Percentiles rank a stretch among this genome's conserved stretches.
Conservation (phyloP, 1,140 invertebrate species). For the Archegozetes longisetosus region DNA sequence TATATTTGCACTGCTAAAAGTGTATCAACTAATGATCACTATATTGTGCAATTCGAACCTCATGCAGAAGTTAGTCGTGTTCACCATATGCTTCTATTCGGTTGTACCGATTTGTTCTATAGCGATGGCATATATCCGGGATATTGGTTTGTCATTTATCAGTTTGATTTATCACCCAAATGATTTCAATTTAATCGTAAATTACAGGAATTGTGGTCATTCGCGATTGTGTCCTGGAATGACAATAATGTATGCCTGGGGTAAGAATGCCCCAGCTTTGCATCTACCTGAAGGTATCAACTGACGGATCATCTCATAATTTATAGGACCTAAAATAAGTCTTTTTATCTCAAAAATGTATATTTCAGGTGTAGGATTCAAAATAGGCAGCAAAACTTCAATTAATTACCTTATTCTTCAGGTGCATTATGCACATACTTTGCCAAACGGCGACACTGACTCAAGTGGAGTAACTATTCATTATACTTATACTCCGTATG, state of each 20-base stretch:
- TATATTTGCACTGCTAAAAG: conserved; percentile 25
- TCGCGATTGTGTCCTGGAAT: conserved; percentile 27
- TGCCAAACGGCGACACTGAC: conserved; percentile 23
- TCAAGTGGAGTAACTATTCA: conserved; percentile 26
- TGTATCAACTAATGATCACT: conserved; percentile 25
- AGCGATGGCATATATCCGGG: conserved; percentile 18
- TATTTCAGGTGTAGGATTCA: conserved; percentile 36
- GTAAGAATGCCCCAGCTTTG: conserved; percentile 42
- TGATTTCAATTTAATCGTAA: conserved; percentile 1
- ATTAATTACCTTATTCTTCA: conserved; percentile 37
- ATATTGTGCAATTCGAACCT: conserved; percentile 29
- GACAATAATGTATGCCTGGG: conserved; percentile 46
- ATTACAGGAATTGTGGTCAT: conserved; percentile 30
- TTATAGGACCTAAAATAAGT: too few species aligned
- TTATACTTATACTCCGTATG: conserved; percentile 25
- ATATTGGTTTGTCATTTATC: conserved; percentile 4
- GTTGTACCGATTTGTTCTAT: conserved; percentile 35
- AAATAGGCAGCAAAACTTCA: conserved; percentile 32
- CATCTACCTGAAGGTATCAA: conserved; percentile 24
- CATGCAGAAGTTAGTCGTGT: conserved; percentile 28
- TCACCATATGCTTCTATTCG: conserved; percentile 46
- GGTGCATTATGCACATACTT: conserved; percentile 30
- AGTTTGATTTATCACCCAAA: conserved; percentile 1
- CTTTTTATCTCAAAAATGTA: background rate
- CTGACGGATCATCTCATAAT: background rate